Conservation (phyloP, 1,140 invertebrate species). For the Oscheius sp. region DNA sequence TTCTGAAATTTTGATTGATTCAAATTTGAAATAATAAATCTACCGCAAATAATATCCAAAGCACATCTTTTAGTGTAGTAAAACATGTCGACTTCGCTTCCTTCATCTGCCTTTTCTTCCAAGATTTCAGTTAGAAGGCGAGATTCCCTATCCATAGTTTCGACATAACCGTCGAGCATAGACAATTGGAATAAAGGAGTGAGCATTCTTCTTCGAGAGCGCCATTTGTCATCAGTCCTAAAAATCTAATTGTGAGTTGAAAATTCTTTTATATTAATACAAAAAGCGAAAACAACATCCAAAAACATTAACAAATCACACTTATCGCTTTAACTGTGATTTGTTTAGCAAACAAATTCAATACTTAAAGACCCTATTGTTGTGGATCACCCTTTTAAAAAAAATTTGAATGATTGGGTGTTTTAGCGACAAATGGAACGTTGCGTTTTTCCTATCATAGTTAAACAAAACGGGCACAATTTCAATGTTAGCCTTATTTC, state of each 20-base stretch:
- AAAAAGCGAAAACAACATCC: too few species aligned
- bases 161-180: slow-evolving; percentile 78
- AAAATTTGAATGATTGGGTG: too few species aligned
- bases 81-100: slow-evolving; percentile 73
- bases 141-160: slow-evolving; percentile 76
- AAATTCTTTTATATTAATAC: too few species aligned
- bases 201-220: slow-evolving; percentile 75
- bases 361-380: too few species aligned
- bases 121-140: slow-evolving; percentile 70
- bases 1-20: slow-evolving; percentile 66
- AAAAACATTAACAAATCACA: too few species aligned
- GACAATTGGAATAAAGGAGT: slow-evolving; percentile 85
- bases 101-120: slow-evolving; percentile 64
- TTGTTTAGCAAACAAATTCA: too few species aligned
- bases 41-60: slow-evolving; percentile 78
- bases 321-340: too few species aligned
- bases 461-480: too few species aligned
- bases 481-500: too few species aligned
- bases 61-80: slow-evolving; percentile 75
- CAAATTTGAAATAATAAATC: slow-evolving; percentile 62
- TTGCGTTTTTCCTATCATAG: too few species aligned
- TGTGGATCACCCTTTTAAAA: too few species aligned
- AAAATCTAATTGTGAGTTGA: neutral
- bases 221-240: slow-evolving; percentile 71
- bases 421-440: too few species aligned